Base-by-base conservation (phyloP, 2,797 vertebrate genomes). In the Amniataba percoides region DNA sequence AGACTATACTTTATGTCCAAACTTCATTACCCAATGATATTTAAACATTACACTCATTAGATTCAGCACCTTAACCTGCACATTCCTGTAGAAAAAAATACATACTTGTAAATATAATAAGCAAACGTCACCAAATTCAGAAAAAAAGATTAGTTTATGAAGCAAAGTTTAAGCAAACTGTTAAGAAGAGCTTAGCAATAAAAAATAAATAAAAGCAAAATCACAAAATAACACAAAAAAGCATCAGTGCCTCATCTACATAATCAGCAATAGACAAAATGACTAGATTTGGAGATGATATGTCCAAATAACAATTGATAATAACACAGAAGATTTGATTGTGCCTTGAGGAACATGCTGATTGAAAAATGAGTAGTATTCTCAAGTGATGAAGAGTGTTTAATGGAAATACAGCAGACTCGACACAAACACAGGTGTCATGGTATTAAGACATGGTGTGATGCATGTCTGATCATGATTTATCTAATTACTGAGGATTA, bases 61-160 rank as follows among this genome's bases (percentile, higher is more conserved):
- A 27, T 51, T 5, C 49, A 23, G 19, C 27, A 51, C 27, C 16
- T n/a, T 45, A 55, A 18, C 12, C 36, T 7, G 36, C 42, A 43
- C 6, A 36, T 46, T 61, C 43, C 23, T n/a, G 9, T 5, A 23
- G 87, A n/a, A 39, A 23, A 53, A 62, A 14, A 40, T 52, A 23
- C 11, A n/a, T 11, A 27, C 5, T 13, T 16, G n/a, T 70, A 64
- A 52, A 60, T 12, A 58, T 42, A 6, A 48, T 19, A 53, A 8
- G 48, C 5, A 59, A 45, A 52, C 27, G 16, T 49, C 16, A 8
- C 16, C 5, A 58, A 36, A 19, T 36, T 64, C 25, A 21, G 5
- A 39, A 58, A 39, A 51, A 43, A 16, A 66, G 39, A n/a, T 66
- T 46, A 23, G 66, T 59, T 71, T 60, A 21, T 18, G 13, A 73